Evolutionary conservation across 2,113 vertebrate genomes (phyloP).

Genomic region (Psilopsiagon aymara): DNA sequence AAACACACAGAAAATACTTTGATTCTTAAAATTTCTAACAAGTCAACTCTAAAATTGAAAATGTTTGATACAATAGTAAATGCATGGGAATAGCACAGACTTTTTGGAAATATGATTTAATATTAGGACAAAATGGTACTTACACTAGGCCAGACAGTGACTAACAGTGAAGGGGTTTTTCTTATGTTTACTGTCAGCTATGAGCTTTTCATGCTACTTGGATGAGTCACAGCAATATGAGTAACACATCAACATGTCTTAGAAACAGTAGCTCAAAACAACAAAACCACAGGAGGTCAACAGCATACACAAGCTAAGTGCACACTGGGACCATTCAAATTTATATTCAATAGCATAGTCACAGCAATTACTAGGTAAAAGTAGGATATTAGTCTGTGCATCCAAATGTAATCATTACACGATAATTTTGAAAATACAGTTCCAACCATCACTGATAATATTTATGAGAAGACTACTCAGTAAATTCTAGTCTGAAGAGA

Average conservation of each 20-base stretch:
- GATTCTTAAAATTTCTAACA: not conserved
- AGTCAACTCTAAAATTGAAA: not conserved
- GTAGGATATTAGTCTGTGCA: not conserved
- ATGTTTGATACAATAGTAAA: not conserved
- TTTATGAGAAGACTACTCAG: not conserved
- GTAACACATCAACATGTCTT: constrained; percentile 46
- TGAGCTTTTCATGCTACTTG: constrained; percentile 32
- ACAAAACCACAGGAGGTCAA: constrained; percentile 58
- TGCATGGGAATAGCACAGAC: not conserved
- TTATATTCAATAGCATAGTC: not conserved
- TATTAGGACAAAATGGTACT: not conserved
- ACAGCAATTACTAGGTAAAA: not conserved
- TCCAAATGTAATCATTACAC: not conserved
- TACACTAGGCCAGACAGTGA: not conserved
- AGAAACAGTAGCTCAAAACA: constrained; percentile 61
- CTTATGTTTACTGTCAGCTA: constrained; percentile 51
- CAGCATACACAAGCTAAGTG: not conserved
- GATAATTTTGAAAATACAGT: not conserved
- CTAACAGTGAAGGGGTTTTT: not conserved
- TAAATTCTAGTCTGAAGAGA: not conserved
- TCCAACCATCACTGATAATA: not conserved
- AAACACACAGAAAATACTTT: not conserved
- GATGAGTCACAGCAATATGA: constrained; percentile 60
- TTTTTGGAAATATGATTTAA: not conserved
- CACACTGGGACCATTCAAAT: not conserved